phyloP scores from a whole-genome alignment of 37 sponge, comb jelly and placozoan species.

The Beroe ovata region DNA sequence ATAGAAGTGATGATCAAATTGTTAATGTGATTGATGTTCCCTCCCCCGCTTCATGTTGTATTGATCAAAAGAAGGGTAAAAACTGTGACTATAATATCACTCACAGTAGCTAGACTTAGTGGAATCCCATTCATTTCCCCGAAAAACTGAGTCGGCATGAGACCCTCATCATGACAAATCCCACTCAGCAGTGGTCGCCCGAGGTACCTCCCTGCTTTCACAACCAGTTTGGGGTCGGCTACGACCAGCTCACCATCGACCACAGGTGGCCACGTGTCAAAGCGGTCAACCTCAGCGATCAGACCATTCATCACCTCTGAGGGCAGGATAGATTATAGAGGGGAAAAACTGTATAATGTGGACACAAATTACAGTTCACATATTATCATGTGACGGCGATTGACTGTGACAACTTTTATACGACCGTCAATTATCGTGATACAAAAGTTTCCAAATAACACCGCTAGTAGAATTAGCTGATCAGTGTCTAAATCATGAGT shows the following conservation, averaged over 20 bases:
- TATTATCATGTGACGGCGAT: no score
- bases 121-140: not conserved
- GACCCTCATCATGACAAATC: slow-evolving; percentile 32
- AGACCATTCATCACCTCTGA: slow-evolving; percentile 6
- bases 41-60: no score
- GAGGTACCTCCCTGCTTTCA: not conserved
- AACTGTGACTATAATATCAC: not conserved
- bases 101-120: not conserved
- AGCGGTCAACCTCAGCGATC: not conserved
- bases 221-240: not conserved
- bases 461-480: no score
- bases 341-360: not conserved
- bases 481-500: no score
- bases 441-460: no score
- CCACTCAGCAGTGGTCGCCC: slow-evolving; percentile 41
- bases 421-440: no score
- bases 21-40: no score
- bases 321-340: not conserved
- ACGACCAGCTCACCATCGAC: not conserved
- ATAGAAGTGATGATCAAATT: no score
- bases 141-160: not conserved
- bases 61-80: not conserved
- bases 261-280: slow-evolving; percentile 55
- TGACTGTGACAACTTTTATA: no score
- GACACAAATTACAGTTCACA: no score